A percentile compares a stretch with the other conserved stretches of the same genome.
phyloP scores from a whole-genome alignment of 2,888 invertebrate genomes.

The Dexiosoma caninum region DNA sequence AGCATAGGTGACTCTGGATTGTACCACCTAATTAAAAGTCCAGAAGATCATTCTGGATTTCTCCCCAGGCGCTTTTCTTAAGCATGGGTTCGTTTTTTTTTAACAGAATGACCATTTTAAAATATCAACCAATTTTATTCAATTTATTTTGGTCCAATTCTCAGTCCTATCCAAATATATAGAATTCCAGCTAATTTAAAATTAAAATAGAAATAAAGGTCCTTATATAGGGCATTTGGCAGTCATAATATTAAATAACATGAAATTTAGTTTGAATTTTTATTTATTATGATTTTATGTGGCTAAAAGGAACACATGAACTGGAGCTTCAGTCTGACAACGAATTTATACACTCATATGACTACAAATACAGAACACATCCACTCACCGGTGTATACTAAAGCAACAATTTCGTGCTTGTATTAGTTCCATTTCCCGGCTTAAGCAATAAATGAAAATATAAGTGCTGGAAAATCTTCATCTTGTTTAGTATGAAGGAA shows the following conservation, averaged over 20 bases:
- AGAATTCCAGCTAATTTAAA: too few relatives aligned
- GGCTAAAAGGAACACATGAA: background rate
- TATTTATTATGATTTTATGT: background rate
- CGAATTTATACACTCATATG: background rate
- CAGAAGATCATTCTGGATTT: too few relatives aligned
- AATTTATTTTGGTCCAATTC: too few relatives aligned
- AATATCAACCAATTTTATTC: too few relatives aligned
- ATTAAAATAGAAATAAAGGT: too few relatives aligned
- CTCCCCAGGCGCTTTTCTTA: too few relatives aligned
- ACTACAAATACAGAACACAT: background rate
- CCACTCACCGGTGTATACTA: background rate
- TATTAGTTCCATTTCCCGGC: constrained; percentile 27
- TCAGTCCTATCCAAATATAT: too few relatives aligned
- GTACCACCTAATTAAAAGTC: too few relatives aligned
- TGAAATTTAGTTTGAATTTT: background rate
- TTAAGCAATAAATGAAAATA: constrained; percentile 23
- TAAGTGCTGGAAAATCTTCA: constrained; percentile 48
- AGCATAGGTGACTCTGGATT: too few relatives aligned
- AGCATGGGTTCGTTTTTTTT: too few relatives aligned
- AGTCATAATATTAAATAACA: background rate
- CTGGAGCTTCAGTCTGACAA: background rate
- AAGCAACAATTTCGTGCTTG: background rate
- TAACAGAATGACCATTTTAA: too few relatives aligned
- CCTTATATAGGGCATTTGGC: background rate
- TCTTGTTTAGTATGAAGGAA: constrained; percentile 18